A percentile compares a stretch with the other conserved stretches of the same genome.
Evolutionary conservation across 2,888 invertebrate genomes (phyloP).

Genomic region (Lycia hirtaria): DNA sequence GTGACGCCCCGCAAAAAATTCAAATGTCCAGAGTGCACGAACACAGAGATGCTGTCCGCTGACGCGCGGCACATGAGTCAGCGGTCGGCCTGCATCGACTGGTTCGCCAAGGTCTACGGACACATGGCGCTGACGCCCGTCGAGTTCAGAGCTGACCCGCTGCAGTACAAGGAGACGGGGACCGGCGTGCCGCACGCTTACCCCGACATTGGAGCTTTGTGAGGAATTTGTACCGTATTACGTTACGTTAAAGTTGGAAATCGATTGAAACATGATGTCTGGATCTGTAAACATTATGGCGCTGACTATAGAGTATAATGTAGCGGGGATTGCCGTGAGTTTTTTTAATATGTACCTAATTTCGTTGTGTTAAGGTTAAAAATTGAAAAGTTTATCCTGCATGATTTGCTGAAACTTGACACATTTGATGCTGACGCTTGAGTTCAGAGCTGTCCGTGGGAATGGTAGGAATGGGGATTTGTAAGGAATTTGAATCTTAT

Average conservation of each 20-base stretch:
- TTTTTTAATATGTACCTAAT: no score
- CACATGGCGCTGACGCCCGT: conserved; percentile 94
- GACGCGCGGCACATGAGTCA: conserved; percentile 97
- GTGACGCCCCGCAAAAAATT: conserved; percentile 98
- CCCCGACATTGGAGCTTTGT: conserved; percentile 94
- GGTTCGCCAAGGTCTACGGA: conserved; percentile 91
- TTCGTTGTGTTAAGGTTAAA: no score
- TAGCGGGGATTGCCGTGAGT: no score
- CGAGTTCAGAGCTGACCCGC: conserved; percentile 97
- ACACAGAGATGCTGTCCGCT: conserved; percentile 97
- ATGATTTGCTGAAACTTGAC: no score
- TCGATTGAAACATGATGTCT: no score
- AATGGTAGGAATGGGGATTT: no score
- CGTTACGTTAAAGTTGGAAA: no score
- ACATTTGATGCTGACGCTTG: no score
- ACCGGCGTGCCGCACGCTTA: conserved; percentile 95
- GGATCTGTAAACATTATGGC: no score
- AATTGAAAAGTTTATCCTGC: no score
- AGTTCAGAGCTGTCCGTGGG: no score
- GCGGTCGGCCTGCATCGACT: conserved; percentile 95
- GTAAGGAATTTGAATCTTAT: background rate
- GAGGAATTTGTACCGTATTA: conserved; percentile 50
- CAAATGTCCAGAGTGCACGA: conserved; percentile 97
- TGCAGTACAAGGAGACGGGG: conserved; percentile 94
- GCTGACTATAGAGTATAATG: no score